Conservation (phyloP, 2,888 invertebrate species). For the Drosophila atroscutellata region DNA sequence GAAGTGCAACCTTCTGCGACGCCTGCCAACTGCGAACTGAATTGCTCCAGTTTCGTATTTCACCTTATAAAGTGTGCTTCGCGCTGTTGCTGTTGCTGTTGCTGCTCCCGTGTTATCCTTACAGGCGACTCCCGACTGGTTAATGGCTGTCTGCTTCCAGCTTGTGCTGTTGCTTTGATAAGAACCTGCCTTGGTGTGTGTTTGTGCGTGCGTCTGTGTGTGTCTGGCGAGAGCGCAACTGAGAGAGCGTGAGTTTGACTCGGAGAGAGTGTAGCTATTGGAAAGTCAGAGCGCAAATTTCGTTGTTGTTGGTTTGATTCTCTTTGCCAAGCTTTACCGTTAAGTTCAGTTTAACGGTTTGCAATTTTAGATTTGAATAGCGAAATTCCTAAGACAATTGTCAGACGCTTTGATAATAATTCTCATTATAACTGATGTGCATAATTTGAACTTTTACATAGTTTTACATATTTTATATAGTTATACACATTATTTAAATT, state of each 20-base stretch:
- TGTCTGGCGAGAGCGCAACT: slow-evolving; percentile 9
- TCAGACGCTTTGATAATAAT: neutral
- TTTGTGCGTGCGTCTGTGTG: slow-evolving; percentile 44
- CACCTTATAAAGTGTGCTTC: slow-evolving; percentile 68
- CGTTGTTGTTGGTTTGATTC: slow-evolving; percentile 32
- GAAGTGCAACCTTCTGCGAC: slow-evolving; percentile 73
- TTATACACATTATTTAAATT: neutral
- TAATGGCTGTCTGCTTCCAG: slow-evolving; percentile 57
- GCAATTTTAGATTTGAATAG: slow-evolving; percentile 28
- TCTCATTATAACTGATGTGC: neutral
- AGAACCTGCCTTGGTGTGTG: slow-evolving; percentile 58
- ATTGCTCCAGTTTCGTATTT: slow-evolving; percentile 75
- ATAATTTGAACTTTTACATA: neutral
- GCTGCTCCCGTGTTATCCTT: slow-evolving; percentile 69
- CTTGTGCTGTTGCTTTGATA: slow-evolving; percentile 65
- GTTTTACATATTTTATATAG: neutral
- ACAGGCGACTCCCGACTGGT: slow-evolving; percentile 53
- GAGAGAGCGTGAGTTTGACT: slow-evolving; percentile 18
- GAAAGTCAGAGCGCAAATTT: slow-evolving; percentile 31
- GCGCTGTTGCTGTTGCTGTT: slow-evolving; percentile 12
- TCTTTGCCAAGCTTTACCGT: slow-evolving; percentile 29
- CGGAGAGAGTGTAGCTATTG: slow-evolving; percentile 41
- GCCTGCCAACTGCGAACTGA: slow-evolving; percentile 83
- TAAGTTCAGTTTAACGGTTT: slow-evolving; percentile 23
- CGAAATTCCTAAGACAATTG: neutral